phyloP scores from a whole-genome alignment of 2,113 vertebrate genomes.

The Mola mola region DNA sequence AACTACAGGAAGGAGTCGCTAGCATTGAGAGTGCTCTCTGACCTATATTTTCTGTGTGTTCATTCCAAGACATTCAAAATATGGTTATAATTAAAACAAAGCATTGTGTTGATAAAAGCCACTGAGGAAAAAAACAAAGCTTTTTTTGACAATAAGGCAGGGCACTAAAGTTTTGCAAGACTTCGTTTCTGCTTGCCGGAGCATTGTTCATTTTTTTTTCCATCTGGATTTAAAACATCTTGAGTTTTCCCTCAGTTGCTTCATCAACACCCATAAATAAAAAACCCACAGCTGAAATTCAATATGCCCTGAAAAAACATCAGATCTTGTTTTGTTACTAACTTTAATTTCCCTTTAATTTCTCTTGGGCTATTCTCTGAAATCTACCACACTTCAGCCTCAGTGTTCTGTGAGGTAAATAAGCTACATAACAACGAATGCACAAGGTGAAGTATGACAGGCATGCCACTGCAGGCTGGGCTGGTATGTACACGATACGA shows the following conservation, averaged over 20 bases:
- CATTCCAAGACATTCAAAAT: not conserved
- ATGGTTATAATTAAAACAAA: conserved; percentile 23
- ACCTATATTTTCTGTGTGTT: not conserved
- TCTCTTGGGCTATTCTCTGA: conserved; percentile 7
- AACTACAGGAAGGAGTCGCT: not conserved
- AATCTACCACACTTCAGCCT: conserved; percentile 8
- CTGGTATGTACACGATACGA: not conserved
- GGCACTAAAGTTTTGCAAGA: conserved; percentile 52
- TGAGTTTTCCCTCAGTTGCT: conserved; percentile 26
- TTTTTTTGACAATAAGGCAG: conserved; percentile 26
- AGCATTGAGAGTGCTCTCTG: not conserved
- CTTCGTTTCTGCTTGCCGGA: conserved; percentile 30
- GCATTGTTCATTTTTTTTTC: conserved; percentile 44
- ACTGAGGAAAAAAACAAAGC: conserved; percentile 24
- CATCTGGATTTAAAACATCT: conserved; percentile 41
- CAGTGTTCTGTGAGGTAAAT: not conserved
- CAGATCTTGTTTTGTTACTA: conserved; percentile 17
- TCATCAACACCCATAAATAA: conserved; percentile 45
- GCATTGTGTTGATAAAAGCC: conserved; percentile 19
- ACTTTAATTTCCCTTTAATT: too few species aligned
- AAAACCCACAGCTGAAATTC: conserved; percentile 36
- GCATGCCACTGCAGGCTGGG: not conserved
- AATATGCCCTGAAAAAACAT: conserved; percentile 16
- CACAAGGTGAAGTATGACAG: conserved; percentile 10
- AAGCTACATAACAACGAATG: conserved; percentile 10